phyloP scores from a whole-genome alignment of 1,140 invertebrate species.

The Zaprionus inermis region DNA sequence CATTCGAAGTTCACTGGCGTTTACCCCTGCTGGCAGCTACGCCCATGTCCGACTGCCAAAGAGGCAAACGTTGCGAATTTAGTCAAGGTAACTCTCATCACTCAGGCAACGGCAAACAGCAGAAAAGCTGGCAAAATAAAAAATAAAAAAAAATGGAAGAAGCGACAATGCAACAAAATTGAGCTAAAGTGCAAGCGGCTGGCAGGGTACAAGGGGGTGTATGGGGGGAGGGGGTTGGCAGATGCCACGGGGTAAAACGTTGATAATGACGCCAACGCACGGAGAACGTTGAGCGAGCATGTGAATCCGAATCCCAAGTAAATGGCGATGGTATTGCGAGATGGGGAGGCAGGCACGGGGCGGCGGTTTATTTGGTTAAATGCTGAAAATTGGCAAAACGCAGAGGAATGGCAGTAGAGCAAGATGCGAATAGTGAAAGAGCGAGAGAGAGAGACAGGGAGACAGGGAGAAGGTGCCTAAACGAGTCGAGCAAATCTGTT shows the following conservation, averaged over 20 bases:
- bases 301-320: constrained; percentile 53
- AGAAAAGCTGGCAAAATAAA: not conserved
- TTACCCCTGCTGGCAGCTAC: not conserved
- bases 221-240: not conserved
- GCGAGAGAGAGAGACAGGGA: not conserved
- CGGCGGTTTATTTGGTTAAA: constrained; percentile 77
- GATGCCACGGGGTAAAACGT: constrained; percentile 10
- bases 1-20: too few species aligned
- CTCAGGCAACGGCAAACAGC: constrained; percentile 31
- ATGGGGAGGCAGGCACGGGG: not conserved
- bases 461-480: not conserved
- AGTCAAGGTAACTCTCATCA: constrained; percentile 48
- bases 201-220: not conserved
- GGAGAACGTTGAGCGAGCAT: constrained; percentile 36
- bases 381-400: constrained; percentile 78
- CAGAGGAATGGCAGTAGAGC: constrained; percentile 14
- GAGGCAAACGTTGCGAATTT: constrained; percentile 27
- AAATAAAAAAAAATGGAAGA: constrained; percentile 12
- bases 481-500: constrained; percentile 41
- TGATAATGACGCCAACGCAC: constrained; percentile 65
- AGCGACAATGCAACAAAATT: constrained; percentile 50
- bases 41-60: constrained; percentile 5
- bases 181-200: constrained; percentile 25
- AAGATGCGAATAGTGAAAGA: too few species aligned
- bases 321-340: constrained; percentile 25